These are phyloP conservation scores for Heliconius aoede DNA, from an alignment of 2,888 invertebrate genomes.

Conservation along the genomic window DNA sequence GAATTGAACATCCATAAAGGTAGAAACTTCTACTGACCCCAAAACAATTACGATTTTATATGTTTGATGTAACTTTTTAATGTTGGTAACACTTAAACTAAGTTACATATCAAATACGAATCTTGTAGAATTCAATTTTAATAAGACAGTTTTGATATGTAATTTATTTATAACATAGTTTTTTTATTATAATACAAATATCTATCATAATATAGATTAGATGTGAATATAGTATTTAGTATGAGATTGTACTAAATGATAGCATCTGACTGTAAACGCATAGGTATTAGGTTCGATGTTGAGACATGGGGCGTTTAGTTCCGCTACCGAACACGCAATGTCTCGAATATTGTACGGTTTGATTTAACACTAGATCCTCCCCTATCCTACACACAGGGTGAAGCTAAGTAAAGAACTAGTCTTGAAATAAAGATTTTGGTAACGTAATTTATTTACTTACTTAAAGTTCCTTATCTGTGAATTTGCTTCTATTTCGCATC, in stretches of 20 bases:
- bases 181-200: conserved; percentile 10
- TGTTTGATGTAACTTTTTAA: neutral
- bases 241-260: neutral
- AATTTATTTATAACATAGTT: neutral
- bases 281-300: no score
- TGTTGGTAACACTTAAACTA: conserved; percentile 2
- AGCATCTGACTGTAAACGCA: no score
- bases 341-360: no score
- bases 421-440: neutral
- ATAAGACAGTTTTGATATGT: conserved; percentile 19
- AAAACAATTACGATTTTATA: conserved; percentile 9
- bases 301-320: no score
- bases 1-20: conserved; percentile 34
- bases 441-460: conserved; percentile 6
- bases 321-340: no score
- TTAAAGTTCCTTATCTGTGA: conserved; percentile 30
- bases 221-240: conserved; percentile 23
- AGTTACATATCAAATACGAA: conserved; percentile 6
- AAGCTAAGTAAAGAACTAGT: no score
- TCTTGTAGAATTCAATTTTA: neutral
- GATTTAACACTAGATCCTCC: no score
- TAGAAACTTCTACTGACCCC: conserved; percentile 36
- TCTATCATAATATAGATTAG: conserved; percentile 25
- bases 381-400: no score
- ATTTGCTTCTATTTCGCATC: conserved; percentile 29